Base-by-base conservation (phyloP, 2,888 invertebrate species). In the Amiota minor region DNA sequence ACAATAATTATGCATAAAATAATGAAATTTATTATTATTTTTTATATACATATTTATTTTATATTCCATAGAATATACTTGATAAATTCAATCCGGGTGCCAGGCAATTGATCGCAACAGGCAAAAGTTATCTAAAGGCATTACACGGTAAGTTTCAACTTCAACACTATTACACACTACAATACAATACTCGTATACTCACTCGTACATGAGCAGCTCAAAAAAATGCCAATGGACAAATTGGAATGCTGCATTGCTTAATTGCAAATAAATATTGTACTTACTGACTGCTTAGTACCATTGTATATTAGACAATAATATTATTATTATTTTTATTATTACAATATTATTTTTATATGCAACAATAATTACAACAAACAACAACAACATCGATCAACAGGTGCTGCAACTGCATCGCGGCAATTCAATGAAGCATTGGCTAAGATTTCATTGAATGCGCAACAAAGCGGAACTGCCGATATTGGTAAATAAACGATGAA, bases 51-150 rank as follows among this genome's bases (percentile, higher is more conserved):
- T 78, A n/a, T 16, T 16, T 53, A n/a, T 53, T 10, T 9, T 16
- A 53, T 85, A 78, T 80, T 85, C 80, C 89, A 81, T 93, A 97
- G 98, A 97, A 97, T 90, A 96, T 98, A 90, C 92, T 97, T 92
- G 97, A 97, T 90, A 97, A 97, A 91, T 98, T 98, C 92, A 97
- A 97, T 91, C 97, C 97, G 74, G 96, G 97, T 79, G 96, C 97
- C 62, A 93, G 97, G 86, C 97, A 97, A 91, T 93, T 98, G 92
- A 96, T 98, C 90, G 95, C 95, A 84, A 95, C 97, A 82, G 97
- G 97, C 75, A 97, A 97, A 90, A 96, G 97, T 75, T 97, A 97
- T 90, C 92, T 98, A 85, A 98, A 98, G 91, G 96, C 97, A 84
- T 93, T 98, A 88, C 97, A 97, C 91, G 96, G 97, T 97, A 91